Evolutionary conservation across 2,888 invertebrate genomes (phyloP).

Genomic region (Apodemia zela): DNA sequence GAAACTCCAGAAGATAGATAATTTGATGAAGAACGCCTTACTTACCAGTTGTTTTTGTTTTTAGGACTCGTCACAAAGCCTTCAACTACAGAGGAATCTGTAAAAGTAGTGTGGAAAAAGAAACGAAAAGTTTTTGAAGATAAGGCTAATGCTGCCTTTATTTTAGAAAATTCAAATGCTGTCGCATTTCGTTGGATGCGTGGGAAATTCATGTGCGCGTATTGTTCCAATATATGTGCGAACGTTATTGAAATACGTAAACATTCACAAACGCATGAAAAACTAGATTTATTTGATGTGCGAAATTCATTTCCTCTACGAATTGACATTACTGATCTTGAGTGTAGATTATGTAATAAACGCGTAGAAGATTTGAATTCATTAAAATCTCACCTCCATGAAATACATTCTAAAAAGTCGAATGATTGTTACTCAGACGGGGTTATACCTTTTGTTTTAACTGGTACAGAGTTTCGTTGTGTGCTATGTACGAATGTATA

Average conservation of each 20-base stretch:
- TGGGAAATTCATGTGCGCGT: conserved; percentile 59
- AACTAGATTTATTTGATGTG: conserved; percentile 45
- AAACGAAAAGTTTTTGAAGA: conserved; percentile 44
- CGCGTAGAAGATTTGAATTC: conserved; percentile 35
- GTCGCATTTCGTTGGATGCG: conserved; percentile 54
- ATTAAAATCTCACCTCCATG: conserved; percentile 47
- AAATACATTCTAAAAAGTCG: conserved; percentile 39
- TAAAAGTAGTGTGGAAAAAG: conserved; percentile 48
- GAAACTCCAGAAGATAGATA: neutral
- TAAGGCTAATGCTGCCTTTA: conserved; percentile 52
- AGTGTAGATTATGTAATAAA: conserved; percentile 45
- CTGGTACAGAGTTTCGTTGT: conserved; percentile 48
- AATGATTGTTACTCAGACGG: conserved; percentile 46
- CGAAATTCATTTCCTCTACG: conserved; percentile 52
- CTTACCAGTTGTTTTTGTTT: conserved; percentile 41
- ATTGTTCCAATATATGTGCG: conserved; percentile 44
- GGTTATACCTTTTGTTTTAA: conserved; percentile 52
- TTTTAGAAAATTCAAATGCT: conserved; percentile 56
- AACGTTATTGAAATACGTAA: conserved; percentile 44
- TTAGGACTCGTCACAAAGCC: conserved; percentile 43
- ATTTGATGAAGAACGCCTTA: neutral
- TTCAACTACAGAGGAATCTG: conserved; percentile 26
- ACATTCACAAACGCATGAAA: conserved; percentile 47
- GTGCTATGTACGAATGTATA: conserved; percentile 44
- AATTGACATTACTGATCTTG: conserved; percentile 52